Evolutionary conservation across 2,797 vertebrate genomes (phyloP).

Genomic region (Melanotaenia nigrans): DNA sequence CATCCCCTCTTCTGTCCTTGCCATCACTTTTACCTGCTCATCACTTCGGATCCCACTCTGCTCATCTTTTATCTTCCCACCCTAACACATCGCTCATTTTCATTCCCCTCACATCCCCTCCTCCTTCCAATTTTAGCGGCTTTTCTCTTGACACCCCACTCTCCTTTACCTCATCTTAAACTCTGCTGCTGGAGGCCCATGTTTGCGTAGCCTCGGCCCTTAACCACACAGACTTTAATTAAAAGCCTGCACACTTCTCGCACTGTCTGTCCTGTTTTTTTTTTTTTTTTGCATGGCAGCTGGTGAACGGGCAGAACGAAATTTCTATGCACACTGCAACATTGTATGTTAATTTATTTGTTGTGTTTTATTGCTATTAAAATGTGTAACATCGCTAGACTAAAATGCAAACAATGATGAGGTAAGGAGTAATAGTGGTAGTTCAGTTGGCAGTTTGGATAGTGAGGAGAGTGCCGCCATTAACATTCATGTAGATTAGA

Average conservation of each 20-base stretch:
- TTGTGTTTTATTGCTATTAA: not conserved
- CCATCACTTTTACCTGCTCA: constrained; percentile 50
- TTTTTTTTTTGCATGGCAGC: constrained; percentile 44
- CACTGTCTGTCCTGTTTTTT: constrained; percentile 32
- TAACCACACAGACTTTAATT: constrained; percentile 78
- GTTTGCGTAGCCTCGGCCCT: constrained; percentile 74
- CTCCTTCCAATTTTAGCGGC: constrained; percentile 13
- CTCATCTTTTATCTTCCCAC: constrained; percentile 49
- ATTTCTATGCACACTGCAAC: constrained; percentile 30
- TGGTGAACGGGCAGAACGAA: constrained; percentile 39
- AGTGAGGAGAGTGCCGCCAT: constrained; percentile 11
- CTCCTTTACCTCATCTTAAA: constrained; percentile 66
- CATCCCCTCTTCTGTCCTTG: constrained; percentile 10
- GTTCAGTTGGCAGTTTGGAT: not conserved
- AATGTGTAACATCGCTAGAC: constrained; percentile 2
- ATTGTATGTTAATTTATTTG: constrained; percentile 10
- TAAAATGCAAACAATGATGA: constrained; percentile 10
- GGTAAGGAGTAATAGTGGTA: not conserved
- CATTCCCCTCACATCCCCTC: constrained; percentile 16
- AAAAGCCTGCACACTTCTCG: constrained; percentile 71
- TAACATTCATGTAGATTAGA: constrained; percentile 29
- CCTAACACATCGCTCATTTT: constrained; percentile 36
- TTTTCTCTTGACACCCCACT: constrained; percentile 29
- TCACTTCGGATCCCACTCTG: constrained; percentile 19
- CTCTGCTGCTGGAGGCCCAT: constrained; percentile 71